Percentiles rank a stretch among this genome's conserved stretches.
Conservation (phyloP, 2,113 vertebrate genomes). For the Engystomops pustulosus region DNA sequence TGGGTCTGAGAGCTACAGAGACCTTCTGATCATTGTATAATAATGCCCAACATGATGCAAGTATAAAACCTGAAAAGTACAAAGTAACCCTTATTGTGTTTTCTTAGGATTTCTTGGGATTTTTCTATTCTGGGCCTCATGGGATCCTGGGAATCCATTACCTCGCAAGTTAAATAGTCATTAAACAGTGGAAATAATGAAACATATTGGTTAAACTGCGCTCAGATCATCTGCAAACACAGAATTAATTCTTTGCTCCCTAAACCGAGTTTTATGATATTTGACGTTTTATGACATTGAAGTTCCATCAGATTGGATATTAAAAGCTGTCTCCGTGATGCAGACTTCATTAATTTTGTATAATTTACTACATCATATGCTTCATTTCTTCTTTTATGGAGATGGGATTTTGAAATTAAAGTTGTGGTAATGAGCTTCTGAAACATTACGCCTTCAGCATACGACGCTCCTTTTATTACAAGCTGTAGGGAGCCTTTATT, state of each 20-base stretch:
- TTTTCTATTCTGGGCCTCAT: background rate
- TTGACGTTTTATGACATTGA: constrained; percentile 45
- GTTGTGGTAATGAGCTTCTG: constrained; percentile 49
- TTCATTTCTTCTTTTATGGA: constrained; percentile 49
- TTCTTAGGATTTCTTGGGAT: background rate
- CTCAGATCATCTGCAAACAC: constrained; percentile 45
- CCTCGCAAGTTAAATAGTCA: constrained; percentile 27
- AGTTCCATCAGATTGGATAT: constrained; percentile 42
- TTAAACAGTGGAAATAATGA: constrained; percentile 38
- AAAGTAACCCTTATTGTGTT: no score
- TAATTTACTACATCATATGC: constrained; percentile 43
- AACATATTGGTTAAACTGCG: constrained; percentile 30
- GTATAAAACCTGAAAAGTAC: no score
- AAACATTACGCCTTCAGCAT: constrained; percentile 34
- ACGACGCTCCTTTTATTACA: constrained; percentile 25
- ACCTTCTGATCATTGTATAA: no score
- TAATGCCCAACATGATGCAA: no score
- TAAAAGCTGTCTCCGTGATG: constrained; percentile 31
- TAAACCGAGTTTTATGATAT: constrained; percentile 45
- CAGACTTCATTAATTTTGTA: constrained; percentile 53
- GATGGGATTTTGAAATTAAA: constrained; percentile 52
- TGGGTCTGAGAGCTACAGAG: background rate
- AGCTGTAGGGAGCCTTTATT: constrained; percentile 23
- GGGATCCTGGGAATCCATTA: background rate
- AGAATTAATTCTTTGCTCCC: constrained; percentile 25